Evolutionary conservation across 2,797 vertebrate genomes (phyloP).

Genomic region (Acrocephalus scirpaceus): DNA sequence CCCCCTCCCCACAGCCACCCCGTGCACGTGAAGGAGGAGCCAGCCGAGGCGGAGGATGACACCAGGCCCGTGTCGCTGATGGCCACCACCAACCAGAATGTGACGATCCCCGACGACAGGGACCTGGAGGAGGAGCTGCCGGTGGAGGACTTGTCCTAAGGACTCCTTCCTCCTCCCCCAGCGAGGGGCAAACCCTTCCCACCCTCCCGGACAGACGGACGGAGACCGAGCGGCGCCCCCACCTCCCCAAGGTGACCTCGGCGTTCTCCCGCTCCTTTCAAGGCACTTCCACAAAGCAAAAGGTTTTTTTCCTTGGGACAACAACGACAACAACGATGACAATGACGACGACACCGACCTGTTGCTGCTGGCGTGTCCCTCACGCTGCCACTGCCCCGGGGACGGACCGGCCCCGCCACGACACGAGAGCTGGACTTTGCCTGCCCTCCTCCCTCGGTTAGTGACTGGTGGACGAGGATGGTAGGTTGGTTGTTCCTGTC

Average conservation of each 20-base stretch:
- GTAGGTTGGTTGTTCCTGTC: constrained; percentile 67
- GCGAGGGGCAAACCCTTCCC: constrained; percentile 60
- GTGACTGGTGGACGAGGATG: constrained; percentile 70
- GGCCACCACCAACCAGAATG: constrained; percentile 87
- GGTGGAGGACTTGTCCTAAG: constrained; percentile 86
- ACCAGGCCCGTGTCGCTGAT: constrained; percentile 86
- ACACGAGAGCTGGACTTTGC: constrained; percentile 55
- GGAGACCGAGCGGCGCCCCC: constrained; percentile 59
- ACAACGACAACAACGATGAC: neutral
- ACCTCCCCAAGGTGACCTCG: constrained; percentile 68
- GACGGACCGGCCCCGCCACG: constrained; percentile 15
- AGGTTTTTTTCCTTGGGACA: constrained; percentile 48
- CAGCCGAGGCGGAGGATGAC: constrained; percentile 92
- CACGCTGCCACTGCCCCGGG: constrained; percentile 28
- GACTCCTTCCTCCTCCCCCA: constrained; percentile 57
- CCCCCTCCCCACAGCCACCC: constrained; percentile 81
- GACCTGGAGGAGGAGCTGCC: constrained; percentile 96
- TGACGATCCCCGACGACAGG: constrained; percentile 89
- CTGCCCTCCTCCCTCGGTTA: constrained; percentile 35
- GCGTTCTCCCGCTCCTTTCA: constrained; percentile 34
- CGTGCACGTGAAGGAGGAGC: constrained; percentile 97
- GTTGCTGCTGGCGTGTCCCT: constrained; percentile 30
- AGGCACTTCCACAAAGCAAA: constrained; percentile 71
- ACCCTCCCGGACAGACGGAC: neutral
- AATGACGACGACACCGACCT: neutral